Base-by-base conservation (phyloP, 2,113 vertebrate species). In the Mirza zaza region DNA sequence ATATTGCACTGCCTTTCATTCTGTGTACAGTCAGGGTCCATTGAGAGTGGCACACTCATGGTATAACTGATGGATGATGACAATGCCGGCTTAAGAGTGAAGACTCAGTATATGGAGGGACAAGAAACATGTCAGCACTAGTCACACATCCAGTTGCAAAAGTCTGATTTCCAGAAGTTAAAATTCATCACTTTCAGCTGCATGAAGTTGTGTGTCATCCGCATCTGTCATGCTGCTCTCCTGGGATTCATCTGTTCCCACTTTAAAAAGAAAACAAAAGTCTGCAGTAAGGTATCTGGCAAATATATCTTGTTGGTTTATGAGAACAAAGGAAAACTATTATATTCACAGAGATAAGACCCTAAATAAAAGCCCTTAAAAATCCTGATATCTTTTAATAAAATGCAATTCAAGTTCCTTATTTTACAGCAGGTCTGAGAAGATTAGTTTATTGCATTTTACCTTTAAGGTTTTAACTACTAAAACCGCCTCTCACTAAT, bases 211-310 rank as follows among this genome's bases (percentile, higher is more conserved):
- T 3, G 99, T 99, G 98, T 99, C 99, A 0, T 99, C 99, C 0
- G 99, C 99, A 27, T 99, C 99, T 0, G 99, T 99, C 99, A 99
- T 99, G 98, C 99, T 99, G 99, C 99, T 99, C 98, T 99, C 99
- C 93, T 99, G 99, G 86, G 99, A 99, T 91, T 99, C 99, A 1
- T 99, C 99, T 73, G 99, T 99, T 98, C 99, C 99, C n/a, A 98
- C 99, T 98, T 98, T 82, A 90, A 86, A 96, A 87, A 97, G 2
- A 71, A 97, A 95, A 97, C 42, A 32, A 3, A 88, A 92, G 42
- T 86, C 59, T 45, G 52, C 1, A 88, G 87, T 96, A 52, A 97
- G 86, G 32, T 87, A 2, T 48, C 50, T 73, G 70, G 87, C 27
- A 87, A 80, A 76, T 29, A 86, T 17, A 55, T 94, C 57, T 82